Evolutionary conservation across 1,140 invertebrate species (phyloP).

Genomic region (Magallana ariakensis): DNA sequence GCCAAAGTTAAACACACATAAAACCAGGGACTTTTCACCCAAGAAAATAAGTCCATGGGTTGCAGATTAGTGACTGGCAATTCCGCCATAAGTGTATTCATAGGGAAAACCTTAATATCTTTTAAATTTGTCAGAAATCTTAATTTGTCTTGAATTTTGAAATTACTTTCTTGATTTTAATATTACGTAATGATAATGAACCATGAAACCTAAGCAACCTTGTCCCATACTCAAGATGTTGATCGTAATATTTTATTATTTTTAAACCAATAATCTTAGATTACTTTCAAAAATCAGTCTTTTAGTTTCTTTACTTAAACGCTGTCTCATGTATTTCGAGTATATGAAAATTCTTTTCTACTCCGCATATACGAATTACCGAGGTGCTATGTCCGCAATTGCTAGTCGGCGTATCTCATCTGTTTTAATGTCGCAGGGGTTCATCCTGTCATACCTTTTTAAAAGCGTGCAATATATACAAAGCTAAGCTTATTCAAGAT

Average conservation of each 20-base stretch:
- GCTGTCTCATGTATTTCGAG: neutral
- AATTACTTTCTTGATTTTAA: no score
- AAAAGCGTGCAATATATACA: neutral
- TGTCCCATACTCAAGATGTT: neutral
- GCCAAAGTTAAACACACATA: no score
- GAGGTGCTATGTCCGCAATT: neutral
- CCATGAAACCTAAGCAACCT: no score
- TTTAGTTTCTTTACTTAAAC: neutral
- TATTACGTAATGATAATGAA: no score
- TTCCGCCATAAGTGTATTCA: no score
- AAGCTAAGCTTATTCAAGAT: neutral
- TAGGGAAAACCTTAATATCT: no score
- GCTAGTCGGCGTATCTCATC: neutral
- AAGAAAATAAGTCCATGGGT: no score
- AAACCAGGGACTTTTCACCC: no score
- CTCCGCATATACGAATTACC: neutral
- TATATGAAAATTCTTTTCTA: neutral
- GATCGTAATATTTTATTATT: neutral
- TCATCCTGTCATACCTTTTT: neutral
- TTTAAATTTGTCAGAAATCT: no score
- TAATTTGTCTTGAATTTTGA: no score
- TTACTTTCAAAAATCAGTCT: neutral
- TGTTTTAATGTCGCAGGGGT: neutral
- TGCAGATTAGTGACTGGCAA: no score
- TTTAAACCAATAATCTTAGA: neutral